phyloP scores from a whole-genome alignment of 2,888 invertebrate species.

The Oligia latruncula region DNA sequence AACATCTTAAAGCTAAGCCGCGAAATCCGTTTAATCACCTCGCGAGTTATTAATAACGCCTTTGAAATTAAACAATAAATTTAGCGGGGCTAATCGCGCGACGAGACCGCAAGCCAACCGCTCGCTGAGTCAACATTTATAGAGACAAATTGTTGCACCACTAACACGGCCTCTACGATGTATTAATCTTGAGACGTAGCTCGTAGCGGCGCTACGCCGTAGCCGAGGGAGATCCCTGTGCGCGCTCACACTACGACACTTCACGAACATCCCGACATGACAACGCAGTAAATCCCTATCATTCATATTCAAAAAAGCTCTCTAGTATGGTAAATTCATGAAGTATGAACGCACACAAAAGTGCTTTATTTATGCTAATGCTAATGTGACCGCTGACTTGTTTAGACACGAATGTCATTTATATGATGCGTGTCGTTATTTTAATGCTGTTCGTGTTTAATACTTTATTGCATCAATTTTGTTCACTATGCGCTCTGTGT shows the following conservation, averaged over 20 bases:
- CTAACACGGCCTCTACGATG: slow-evolving; percentile 86
- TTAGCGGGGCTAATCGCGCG: slow-evolving; percentile 88
- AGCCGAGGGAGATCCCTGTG: slow-evolving; percentile 70
- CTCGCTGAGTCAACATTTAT: slow-evolving; percentile 90
- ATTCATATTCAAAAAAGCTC: slow-evolving; percentile 48
- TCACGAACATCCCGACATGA: slow-evolving; percentile 47
- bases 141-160: slow-evolving; percentile 90
- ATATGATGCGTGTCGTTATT: slow-evolving; percentile 77
- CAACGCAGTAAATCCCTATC: slow-evolving; percentile 39
- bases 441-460: slow-evolving; percentile 72
- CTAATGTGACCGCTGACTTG: slow-evolving; percentile 74
- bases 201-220: slow-evolving; percentile 76
- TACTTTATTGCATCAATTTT: slow-evolving; percentile 66
- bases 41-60: slow-evolving; percentile 88
- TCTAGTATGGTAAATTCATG: slow-evolving; percentile 46
- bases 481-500: slow-evolving; percentile 57
- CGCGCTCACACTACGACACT: slow-evolving; percentile 69
- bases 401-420: slow-evolving; percentile 78
- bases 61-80: slow-evolving; percentile 90
- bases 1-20: slow-evolving; percentile 84
- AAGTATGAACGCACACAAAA: slow-evolving; percentile 67
- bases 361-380: slow-evolving; percentile 76
- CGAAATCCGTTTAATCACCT: slow-evolving; percentile 89
- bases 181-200: slow-evolving; percentile 87
- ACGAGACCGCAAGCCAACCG: slow-evolving; percentile 83